Evolutionary conservation across 2,888 invertebrate genomes (phyloP).

Genomic region (Lithosia quadra): DNA sequence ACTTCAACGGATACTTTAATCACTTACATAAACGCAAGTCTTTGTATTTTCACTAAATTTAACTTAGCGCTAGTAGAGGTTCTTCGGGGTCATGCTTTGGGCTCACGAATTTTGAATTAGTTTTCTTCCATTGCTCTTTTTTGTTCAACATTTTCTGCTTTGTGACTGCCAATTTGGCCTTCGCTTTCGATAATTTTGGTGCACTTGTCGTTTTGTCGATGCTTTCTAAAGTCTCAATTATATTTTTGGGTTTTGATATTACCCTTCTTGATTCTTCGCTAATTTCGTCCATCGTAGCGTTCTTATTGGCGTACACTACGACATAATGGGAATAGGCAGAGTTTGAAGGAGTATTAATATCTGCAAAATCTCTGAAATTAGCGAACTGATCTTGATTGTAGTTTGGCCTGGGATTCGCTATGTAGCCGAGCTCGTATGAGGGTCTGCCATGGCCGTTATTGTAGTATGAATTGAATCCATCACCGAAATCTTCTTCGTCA

Average conservation of each 20-base stretch:
- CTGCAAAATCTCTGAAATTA: slow-evolving; percentile 96
- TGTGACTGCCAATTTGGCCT: slow-evolving; percentile 88
- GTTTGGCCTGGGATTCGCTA: slow-evolving; percentile 91
- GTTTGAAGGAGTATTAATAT: slow-evolving; percentile 94
- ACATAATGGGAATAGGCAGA: slow-evolving; percentile 93
- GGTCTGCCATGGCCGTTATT: slow-evolving; percentile 92
- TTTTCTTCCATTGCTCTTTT: slow-evolving; percentile 82
- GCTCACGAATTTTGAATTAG: slow-evolving; percentile 71
- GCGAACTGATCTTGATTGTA: slow-evolving; percentile 94
- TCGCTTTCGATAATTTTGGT: slow-evolving; percentile 87
- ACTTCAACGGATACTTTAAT: slow-evolving; percentile 57
- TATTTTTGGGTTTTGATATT: slow-evolving; percentile 91
- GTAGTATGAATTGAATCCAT: slow-evolving; percentile 87
- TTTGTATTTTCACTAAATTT: slow-evolving; percentile 79
- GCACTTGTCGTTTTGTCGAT: slow-evolving; percentile 87
- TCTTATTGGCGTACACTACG: slow-evolving; percentile 94
- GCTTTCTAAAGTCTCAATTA: slow-evolving; percentile 92
- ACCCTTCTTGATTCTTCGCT: slow-evolving; percentile 78
- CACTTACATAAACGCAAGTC: slow-evolving; percentile 81
- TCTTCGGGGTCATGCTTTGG: slow-evolving; percentile 86
- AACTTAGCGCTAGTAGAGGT: slow-evolving; percentile 90
- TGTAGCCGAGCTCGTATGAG: slow-evolving; percentile 86
- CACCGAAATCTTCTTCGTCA: slow-evolving; percentile 89
- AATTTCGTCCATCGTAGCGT: slow-evolving; percentile 88
- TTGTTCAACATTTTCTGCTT: slow-evolving; percentile 77